A percentile compares a stretch with the other conserved stretches of the same genome.
phyloP scores from a whole-genome alignment of 2,888 invertebrate species.

The Neoscelio sp. region DNA sequence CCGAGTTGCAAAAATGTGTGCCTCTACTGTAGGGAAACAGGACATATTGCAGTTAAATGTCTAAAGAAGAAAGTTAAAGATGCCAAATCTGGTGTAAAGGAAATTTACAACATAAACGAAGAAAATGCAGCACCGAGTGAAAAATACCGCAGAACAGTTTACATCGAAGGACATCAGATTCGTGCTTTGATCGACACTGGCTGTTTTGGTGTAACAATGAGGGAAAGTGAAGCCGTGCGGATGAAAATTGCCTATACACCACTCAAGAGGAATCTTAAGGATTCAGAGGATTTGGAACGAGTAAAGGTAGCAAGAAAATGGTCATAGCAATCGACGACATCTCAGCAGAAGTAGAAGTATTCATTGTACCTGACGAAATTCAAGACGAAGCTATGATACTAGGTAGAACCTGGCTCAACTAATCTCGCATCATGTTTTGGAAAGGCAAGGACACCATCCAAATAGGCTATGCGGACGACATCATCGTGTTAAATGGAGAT shows the following conservation, averaged over 20 bases:
- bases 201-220: constrained; percentile 15
- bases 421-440: constrained; percentile 5
- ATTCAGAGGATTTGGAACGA: constrained; percentile 19
- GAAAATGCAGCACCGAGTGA: neutral
- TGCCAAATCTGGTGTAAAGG: neutral
- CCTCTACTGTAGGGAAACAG: neutral
- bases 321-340: neutral
- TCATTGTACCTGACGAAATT: constrained; percentile 3
- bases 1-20: neutral
- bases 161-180: constrained; percentile 7
- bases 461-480: too few relatives aligned
- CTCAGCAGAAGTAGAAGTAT: constrained; percentile 10
- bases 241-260: neutral
- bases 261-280: neutral
- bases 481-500: too few relatives aligned
- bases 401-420: constrained; percentile 6
- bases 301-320: neutral
- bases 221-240: constrained; percentile 6
- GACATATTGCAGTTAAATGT: constrained; percentile 10
- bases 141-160: neutral
- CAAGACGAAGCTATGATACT: constrained; percentile 17
- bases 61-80: neutral
- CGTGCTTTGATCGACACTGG: constrained; percentile 26
- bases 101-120: neutral
- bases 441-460: constrained; percentile 4